Evolutionary conservation across 1,140 invertebrate genomes (phyloP).

Genomic region (Macrotrachela quadricornifera): DNA sequence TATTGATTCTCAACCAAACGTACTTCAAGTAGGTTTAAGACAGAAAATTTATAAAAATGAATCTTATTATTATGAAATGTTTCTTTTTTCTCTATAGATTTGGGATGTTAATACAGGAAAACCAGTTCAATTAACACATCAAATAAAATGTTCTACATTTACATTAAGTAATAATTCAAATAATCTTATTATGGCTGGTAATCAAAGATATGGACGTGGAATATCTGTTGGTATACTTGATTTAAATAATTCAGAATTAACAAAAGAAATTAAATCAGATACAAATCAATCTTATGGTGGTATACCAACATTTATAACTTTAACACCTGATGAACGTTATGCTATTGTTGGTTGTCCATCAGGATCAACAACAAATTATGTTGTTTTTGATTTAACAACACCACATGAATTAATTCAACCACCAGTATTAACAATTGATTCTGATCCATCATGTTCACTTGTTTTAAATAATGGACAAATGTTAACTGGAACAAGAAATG

Average conservation of each 20-base stretch:
- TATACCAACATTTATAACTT: not conserved
- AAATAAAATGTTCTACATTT: slow-evolving; percentile 9
- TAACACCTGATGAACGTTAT: slow-evolving; percentile 8
- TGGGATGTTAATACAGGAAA: slow-evolving; percentile 5
- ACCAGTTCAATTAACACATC: slow-evolving; percentile 8
- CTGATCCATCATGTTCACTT: not conserved
- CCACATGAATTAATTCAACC: slow-evolving; percentile 2
- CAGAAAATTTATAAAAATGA: too few species aligned
- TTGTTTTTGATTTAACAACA: slow-evolving; percentile 8
- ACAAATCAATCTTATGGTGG: not conserved
- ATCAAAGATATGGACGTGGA: slow-evolving; percentile 7
- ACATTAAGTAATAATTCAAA: slow-evolving; percentile 4
- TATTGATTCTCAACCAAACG: not conserved
- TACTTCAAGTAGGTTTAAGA: not conserved
- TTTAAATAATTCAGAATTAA: not conserved
- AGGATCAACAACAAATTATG: slow-evolving; percentile 1
- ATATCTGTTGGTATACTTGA: slow-evolving; percentile 8
- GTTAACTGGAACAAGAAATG: slow-evolving; percentile 4
- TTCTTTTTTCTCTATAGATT: not conserved
- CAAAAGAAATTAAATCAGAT: slow-evolving; percentile 9
- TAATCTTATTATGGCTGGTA: slow-evolving; percentile 8
- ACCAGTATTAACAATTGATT: slow-evolving; percentile 1
- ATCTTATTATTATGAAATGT: not conserved
- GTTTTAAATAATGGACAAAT: slow-evolving; percentile 4
- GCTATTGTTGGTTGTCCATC: slow-evolving; percentile 8